These are phyloP conservation scores for Diceros bicornis DNA, from an alignment of 2,797 vertebrate genomes.

Conservation along the genomic window DNA sequence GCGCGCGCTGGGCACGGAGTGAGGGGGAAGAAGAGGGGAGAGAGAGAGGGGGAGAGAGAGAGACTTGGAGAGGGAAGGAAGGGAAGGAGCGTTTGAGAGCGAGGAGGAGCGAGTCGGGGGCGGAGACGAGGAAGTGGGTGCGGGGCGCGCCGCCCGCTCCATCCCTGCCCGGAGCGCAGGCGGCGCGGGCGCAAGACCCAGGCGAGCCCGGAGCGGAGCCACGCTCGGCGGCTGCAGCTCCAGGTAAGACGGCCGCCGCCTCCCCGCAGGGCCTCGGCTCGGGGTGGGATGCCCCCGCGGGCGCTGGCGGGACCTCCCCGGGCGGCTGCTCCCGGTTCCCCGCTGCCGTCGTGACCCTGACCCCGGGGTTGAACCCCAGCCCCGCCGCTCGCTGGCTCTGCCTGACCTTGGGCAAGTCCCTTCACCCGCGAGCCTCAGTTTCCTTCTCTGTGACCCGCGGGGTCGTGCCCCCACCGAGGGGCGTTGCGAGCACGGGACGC, in stretches of 20 bases:
- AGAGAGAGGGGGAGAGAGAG: no score
- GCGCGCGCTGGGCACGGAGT: neutral
- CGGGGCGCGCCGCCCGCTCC: conserved; percentile 55
- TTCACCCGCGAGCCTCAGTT: neutral
- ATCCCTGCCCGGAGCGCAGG: conserved; percentile 54
- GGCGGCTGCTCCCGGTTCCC: neutral
- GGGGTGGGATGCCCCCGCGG: neutral
- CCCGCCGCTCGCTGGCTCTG: neutral
- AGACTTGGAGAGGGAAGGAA: neutral
- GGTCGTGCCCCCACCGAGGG: neutral
- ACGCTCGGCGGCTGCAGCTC: neutral
- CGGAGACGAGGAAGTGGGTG: conserved; percentile 80
- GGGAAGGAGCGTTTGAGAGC: neutral
- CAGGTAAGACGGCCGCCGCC: conserved; percentile 69
- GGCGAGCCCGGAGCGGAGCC: conserved; percentile 2
- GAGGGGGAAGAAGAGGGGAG: no score
- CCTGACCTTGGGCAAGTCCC: conserved; percentile 68
- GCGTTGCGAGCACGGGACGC: neutral
- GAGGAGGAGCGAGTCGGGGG: conserved; percentile 69
- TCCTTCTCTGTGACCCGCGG: neutral
- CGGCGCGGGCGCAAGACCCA: neutral
- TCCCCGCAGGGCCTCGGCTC: neutral
- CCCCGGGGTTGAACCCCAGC: neutral
- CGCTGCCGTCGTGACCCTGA: neutral
- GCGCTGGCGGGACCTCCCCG: neutral